Percentiles rank a stretch among this genome's conserved stretches.
phyloP scores from a whole-genome alignment of 2,888 invertebrate genomes.

The Apoda limacodes region DNA sequence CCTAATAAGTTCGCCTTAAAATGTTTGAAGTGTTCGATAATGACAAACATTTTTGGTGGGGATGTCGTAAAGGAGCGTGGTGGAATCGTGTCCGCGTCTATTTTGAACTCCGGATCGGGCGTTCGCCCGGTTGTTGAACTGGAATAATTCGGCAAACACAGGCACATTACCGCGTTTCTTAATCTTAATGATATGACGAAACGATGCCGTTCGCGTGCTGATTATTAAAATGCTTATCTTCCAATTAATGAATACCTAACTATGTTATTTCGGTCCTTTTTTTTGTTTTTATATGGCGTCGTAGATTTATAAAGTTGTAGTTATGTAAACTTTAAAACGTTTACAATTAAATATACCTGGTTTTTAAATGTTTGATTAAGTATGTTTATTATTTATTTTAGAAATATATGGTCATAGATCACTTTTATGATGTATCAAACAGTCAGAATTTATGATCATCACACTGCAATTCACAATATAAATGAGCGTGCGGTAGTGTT shows the following conservation, averaged over 20 bases:
- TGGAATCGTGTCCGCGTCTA: constrained; percentile 53
- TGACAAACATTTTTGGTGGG: constrained; percentile 32
- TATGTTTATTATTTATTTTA: no score
- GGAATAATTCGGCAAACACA: constrained; percentile 67
- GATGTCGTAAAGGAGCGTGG: constrained; percentile 36
- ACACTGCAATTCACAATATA: no score
- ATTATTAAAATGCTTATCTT: constrained; percentile 39
- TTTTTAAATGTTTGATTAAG: no score
- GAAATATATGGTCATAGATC: no score
- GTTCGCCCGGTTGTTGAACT: constrained; percentile 66
- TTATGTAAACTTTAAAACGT: no score
- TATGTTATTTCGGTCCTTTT: no score
- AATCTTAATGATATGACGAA: constrained; percentile 46
- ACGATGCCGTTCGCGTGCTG: constrained; percentile 29
- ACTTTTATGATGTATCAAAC: no score
- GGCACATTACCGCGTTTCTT: constrained; percentile 56
- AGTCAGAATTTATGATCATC: no score
- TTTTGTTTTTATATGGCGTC: no score
- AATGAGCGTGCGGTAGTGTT: constrained; percentile 45
- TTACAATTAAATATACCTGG: no score
- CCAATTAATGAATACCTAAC: no score
- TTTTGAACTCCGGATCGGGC: constrained; percentile 62
- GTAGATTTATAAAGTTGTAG: no score
- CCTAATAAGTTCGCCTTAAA: constrained; percentile 13
- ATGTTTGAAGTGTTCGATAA: constrained; percentile 22